phyloP scores from a whole-genome alignment of 2,113 vertebrate species.

The Nycticryphes semicollaris region DNA sequence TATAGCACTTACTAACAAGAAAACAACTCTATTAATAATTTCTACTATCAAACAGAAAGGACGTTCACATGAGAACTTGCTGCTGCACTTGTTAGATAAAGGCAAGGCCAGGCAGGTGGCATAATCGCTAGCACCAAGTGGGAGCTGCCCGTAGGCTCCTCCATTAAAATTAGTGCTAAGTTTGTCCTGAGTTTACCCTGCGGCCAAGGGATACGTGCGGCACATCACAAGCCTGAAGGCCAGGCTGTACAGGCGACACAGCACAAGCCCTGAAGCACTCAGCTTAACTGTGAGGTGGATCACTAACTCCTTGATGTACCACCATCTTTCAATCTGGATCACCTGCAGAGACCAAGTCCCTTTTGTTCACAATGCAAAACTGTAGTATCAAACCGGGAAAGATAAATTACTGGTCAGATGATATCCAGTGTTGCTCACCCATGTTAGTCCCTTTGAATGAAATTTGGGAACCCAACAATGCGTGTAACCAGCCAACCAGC shows the following conservation, averaged over 20 bases:
- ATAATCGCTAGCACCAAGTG: accelerated
- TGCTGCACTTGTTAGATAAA: neutral
- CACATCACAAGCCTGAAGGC: neutral
- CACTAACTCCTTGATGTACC: neutral
- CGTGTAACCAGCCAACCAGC: neutral
- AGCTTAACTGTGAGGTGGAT: neutral
- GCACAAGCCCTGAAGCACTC: neutral
- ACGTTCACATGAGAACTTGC: neutral
- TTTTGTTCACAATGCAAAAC: neutral
- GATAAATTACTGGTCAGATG: neutral
- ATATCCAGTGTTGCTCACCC: neutral
- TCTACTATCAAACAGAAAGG: neutral
- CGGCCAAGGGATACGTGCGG: accelerated
- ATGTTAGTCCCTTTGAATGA: neutral
- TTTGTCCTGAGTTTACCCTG: neutral
- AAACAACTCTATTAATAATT: neutral
- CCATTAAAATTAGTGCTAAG: neutral
- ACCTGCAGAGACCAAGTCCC: neutral
- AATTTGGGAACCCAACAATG: neutral
- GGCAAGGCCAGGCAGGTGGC: neutral
- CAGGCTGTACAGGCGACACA: neutral
- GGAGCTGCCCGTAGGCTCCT: neutral
- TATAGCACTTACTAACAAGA: neutral
- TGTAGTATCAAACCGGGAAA: neutral
- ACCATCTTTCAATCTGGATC: neutral